These are phyloP conservation scores for Odocoileus hemionus DNA, from an alignment of 2,113 vertebrate genomes.

Conservation along the genomic window DNA sequence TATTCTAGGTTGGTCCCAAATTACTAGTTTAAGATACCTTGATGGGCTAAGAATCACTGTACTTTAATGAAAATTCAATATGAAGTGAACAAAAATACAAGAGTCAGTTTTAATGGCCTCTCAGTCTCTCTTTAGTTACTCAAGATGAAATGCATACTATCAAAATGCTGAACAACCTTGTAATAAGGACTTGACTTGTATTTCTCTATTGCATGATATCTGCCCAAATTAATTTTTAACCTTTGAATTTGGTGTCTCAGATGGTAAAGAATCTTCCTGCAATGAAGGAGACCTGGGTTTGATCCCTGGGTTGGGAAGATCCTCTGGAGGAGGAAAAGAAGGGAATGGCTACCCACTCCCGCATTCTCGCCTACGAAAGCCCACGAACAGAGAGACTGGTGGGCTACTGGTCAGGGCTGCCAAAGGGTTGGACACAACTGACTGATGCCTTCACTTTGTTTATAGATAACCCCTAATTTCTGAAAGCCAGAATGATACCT, in stretches of 20 bases:
- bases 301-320: background rate
- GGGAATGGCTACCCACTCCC: background rate
- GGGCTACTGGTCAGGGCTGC: background rate
- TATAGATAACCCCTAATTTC: background rate
- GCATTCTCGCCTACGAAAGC: background rate
- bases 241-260: background rate
- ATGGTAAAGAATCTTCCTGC: background rate
- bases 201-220: background rate
- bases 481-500: background rate
- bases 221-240: background rate
- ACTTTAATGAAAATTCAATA: conserved; percentile 48
- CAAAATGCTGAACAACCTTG: background rate
- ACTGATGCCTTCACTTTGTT: background rate
- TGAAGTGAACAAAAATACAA: conserved; percentile 36
- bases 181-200: background rate
- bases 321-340: background rate
- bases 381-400: background rate
- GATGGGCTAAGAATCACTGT: conserved; percentile 62
- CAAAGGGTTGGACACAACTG: background rate
- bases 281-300: background rate
- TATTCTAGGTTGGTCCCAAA: conserved; percentile 34
- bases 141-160: background rate
- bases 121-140: background rate
- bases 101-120: background rate
- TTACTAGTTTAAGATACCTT: conserved; percentile 42